These are phyloP conservation scores for Pluvialis apricaria DNA, from an alignment of 2,113 vertebrate species.

Conservation along the genomic window DNA sequence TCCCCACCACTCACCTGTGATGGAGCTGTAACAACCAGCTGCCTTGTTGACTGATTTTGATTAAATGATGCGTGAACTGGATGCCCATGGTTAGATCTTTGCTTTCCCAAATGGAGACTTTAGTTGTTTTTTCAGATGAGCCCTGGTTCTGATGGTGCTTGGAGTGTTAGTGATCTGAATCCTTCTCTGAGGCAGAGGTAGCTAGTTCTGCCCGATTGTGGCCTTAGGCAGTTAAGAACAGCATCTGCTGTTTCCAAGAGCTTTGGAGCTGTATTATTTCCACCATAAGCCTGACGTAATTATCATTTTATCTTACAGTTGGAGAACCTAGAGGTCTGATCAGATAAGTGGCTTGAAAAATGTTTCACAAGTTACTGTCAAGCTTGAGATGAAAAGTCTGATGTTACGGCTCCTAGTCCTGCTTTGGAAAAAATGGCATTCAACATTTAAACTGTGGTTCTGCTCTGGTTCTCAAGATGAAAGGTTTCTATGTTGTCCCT, in stretches of 20 bases:
- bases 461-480: background rate
- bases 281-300: background rate
- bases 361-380: background rate
- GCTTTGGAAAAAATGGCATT: background rate
- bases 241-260: background rate
- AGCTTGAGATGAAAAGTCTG: background rate
- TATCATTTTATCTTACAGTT: background rate
- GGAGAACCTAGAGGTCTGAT: background rate
- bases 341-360: background rate
- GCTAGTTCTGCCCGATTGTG: background rate
- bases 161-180: background rate
- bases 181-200: background rate
- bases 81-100: background rate
- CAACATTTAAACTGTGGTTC: background rate
- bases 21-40: background rate
- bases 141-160: background rate
- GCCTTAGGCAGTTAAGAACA: background rate
- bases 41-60: background rate
- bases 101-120: background rate
- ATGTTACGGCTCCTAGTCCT: background rate
- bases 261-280: background rate
- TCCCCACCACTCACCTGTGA: fast-evolving
- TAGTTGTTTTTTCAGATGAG: background rate
- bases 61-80: background rate
- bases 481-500: background rate